Evolutionary conservation across 2,888 invertebrate genomes (phyloP).

Genomic region (Nomada flava): DNA sequence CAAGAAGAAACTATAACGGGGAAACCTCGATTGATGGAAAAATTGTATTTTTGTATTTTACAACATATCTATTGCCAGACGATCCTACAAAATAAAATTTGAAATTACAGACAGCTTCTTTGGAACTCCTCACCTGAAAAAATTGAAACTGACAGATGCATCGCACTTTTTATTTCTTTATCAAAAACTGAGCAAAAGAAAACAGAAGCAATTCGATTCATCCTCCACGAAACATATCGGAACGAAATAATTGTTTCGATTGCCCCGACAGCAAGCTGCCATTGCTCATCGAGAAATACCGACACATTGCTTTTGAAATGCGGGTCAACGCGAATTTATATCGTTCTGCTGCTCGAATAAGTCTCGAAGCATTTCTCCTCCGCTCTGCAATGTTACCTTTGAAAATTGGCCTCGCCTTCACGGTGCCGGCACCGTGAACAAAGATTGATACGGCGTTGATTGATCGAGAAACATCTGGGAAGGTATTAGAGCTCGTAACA

Average conservation of each 20-base stretch:
- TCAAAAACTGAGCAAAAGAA: too few relatives aligned
- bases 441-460: slow-evolving; percentile 38
- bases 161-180: too few relatives aligned
- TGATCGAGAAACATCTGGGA: slow-evolving; percentile 18
- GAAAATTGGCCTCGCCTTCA: not conserved
- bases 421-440: not conserved
- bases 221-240: not conserved
- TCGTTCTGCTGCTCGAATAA: not conserved
- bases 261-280: not conserved
- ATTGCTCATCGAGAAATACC: not conserved
- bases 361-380: not conserved
- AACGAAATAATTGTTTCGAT: not conserved
- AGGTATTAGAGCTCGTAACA: slow-evolving; percentile 24
- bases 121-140: too few relatives aligned
- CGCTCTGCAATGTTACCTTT: not conserved
- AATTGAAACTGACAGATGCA: too few relatives aligned
- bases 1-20: not conserved
- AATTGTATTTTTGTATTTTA: too few relatives aligned
- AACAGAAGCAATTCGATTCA: not conserved
- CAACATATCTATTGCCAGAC: too few relatives aligned
- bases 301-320: not conserved
- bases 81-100: too few relatives aligned
- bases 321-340: not conserved
- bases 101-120: too few relatives aligned
- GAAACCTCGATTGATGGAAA: too few relatives aligned